Base-by-base conservation (phyloP, 2,888 invertebrate species). In the Agrilus mali region DNA sequence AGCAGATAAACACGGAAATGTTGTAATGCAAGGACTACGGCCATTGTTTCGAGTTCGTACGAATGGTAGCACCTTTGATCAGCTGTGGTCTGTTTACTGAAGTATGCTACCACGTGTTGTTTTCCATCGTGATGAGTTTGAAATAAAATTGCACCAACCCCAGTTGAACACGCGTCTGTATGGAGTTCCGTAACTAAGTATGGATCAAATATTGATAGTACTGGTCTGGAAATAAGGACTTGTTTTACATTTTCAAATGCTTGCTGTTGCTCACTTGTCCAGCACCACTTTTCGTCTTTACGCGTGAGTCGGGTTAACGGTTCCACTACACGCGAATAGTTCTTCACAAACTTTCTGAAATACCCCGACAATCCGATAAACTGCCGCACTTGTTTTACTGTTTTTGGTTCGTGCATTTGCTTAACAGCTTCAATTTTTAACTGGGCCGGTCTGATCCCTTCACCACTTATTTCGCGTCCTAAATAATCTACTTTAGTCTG, bases 351-450 rank as follows among this genome's bases (percentile, higher is more conserved):
- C 46, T 53, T 50, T n/a, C 55, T 33, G 39, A 57, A 59, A 46
- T 53, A 59, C 7, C 54, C 46, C 0, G 50, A 50, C 2, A 60
- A 45, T 0, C 59, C 58, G 2, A 60, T 14, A 47, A 63, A 61
- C 36, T 57, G 56, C 14, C 58, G 49, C 2, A 59, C 44, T 16
- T 50, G 47, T 16, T 56, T 55, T 1, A 51, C 41, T n/a, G 44
- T 54, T 55, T 40, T 33, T 40, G 6, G 60, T 58, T 16, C 22
- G 40, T 14, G 52, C 50, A 54, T 56, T 12, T 56, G 37, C 22
- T 42, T 7, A 1, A 62, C 53, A 1, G 55, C 51, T 7, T 42
- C 36, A 1, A 55, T 46, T 44, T 57, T 57, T 7, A 38, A 39
- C 2, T 40, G 34, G 20, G 56, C 54, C 2, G 59, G n/a, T n/a